A percentile compares a stretch with the other conserved stretches of the same genome.
phyloP scores from a whole-genome alignment of 2,888 invertebrate species.

The Xiphydria camelus region DNA sequence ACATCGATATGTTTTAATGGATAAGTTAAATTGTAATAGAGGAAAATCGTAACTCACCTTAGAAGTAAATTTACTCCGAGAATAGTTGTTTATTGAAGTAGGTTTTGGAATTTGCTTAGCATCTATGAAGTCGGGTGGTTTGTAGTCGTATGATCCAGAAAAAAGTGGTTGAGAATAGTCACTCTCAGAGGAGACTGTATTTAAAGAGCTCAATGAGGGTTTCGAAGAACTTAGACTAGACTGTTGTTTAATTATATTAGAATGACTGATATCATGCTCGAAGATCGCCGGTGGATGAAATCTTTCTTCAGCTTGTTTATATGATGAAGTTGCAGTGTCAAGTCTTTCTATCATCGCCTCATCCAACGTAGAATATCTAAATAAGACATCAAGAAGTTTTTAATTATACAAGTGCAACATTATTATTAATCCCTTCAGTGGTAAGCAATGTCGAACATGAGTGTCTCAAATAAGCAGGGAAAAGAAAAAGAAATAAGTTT shows the following conservation, averaged over 20 bases:
- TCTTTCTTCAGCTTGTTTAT: slow-evolving; percentile 40
- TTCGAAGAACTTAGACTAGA: not conserved
- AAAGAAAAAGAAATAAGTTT: not conserved
- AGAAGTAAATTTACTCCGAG: too few relatives aligned
- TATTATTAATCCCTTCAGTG: too few relatives aligned
- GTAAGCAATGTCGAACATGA: too few relatives aligned
- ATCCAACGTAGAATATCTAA: slow-evolving; percentile 44
- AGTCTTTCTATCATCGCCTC: slow-evolving; percentile 36
- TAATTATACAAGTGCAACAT: not conserved
- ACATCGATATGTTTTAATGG: too few relatives aligned
- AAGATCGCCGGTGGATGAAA: slow-evolving; percentile 47
- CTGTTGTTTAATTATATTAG: not conserved
- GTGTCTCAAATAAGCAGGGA: not conserved
- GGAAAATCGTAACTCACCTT: too few relatives aligned
- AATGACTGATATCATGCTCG: slow-evolving; percentile 23
- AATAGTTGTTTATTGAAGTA: slow-evolving; percentile 20
- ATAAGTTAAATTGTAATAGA: too few relatives aligned
- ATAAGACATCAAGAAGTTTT: not conserved
- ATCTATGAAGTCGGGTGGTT: slow-evolving; percentile 20
- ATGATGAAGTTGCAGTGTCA: slow-evolving; percentile 21
- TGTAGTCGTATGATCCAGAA: slow-evolving; percentile 32
- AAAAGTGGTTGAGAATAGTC: slow-evolving; percentile 16
- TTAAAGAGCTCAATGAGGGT: not conserved
- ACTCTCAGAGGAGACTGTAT: not conserved
- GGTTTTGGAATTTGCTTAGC: slow-evolving; percentile 8